Conservation (phyloP, 1,140 invertebrate genomes). For the Aphelinus atriplicis region DNA sequence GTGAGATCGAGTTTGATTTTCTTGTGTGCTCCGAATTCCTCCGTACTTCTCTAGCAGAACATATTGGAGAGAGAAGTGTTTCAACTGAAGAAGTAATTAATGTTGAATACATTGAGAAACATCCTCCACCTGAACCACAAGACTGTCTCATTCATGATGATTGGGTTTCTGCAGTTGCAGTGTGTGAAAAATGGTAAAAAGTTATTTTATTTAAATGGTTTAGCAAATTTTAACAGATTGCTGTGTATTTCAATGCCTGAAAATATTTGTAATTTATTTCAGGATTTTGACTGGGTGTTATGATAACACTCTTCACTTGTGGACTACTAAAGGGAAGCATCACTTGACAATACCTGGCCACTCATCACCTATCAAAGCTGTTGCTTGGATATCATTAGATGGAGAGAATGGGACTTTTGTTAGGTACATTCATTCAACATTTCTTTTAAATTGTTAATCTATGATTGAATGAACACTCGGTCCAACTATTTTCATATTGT, state of each 20-base stretch:
- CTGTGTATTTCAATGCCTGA: slow-evolving; percentile 21
- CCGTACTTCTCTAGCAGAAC: slow-evolving; percentile 73
- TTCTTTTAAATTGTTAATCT: neutral
- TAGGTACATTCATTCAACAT: slow-evolving; percentile 64
- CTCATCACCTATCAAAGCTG: slow-evolving; percentile 84
- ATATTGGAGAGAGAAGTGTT: slow-evolving; percentile 74
- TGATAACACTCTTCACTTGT: slow-evolving; percentile 91
- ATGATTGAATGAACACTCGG: neutral
- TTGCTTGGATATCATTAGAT: slow-evolving; percentile 82
- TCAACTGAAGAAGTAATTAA: slow-evolving; percentile 83
- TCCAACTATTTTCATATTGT: slow-evolving; percentile 27
- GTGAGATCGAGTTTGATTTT: slow-evolving; percentile 87
- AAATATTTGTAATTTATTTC: slow-evolving; percentile 44
- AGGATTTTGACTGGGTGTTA: slow-evolving; percentile 95
- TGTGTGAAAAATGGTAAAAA: slow-evolving; percentile 76
- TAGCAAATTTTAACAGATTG: slow-evolving; percentile 5
- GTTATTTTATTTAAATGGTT: neutral
- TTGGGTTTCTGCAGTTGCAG: slow-evolving; percentile 90
- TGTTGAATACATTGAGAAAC: slow-evolving; percentile 90
- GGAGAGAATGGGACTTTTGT: slow-evolving; percentile 76
- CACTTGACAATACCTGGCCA: slow-evolving; percentile 87
- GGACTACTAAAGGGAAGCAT: slow-evolving; percentile 86
- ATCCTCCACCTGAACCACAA: slow-evolving; percentile 88
- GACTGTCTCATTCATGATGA: slow-evolving; percentile 94
- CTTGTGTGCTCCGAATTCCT: slow-evolving; percentile 85